Conservation (phyloP, 2,888 invertebrate species). For the Orthosia gothica region DNA sequence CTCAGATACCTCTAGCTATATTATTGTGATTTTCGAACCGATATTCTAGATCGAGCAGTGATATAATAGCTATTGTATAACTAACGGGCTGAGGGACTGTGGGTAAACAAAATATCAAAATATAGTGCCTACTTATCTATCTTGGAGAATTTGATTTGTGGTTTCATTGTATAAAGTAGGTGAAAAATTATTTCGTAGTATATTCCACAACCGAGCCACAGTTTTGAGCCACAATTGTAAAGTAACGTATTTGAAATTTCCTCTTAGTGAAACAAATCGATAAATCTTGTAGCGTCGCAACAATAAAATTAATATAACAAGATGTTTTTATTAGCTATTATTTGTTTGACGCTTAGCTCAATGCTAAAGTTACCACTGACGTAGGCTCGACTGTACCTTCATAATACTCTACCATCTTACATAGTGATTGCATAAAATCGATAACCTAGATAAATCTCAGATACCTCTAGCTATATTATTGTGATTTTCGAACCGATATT, state of each 20-base stretch:
- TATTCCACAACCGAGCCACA: too few relatives aligned
- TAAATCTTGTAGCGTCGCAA: neutral
- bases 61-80: neutral
- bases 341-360: neutral
- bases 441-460: neutral
- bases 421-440: neutral
- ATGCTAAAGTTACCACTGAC: too few relatives aligned
- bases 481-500: constrained; percentile 12
- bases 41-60: neutral
- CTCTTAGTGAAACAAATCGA: too few relatives aligned
- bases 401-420: neutral
- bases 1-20: neutral
- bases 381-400: neutral
- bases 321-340: neutral
- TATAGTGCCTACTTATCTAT: too few relatives aligned
- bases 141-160: constrained; percentile 13
- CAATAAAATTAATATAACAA: neutral
- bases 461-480: neutral
- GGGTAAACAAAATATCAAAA: too few relatives aligned
- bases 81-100: too few relatives aligned
- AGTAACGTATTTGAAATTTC: too few relatives aligned
- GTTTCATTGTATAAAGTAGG: neutral
- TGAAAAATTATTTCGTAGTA: neutral
- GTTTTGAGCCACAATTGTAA: too few relatives aligned
- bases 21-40: constrained; percentile 5